phyloP scores from a whole-genome alignment of 1,140 invertebrate species.

The Drosophila subobscura region DNA sequence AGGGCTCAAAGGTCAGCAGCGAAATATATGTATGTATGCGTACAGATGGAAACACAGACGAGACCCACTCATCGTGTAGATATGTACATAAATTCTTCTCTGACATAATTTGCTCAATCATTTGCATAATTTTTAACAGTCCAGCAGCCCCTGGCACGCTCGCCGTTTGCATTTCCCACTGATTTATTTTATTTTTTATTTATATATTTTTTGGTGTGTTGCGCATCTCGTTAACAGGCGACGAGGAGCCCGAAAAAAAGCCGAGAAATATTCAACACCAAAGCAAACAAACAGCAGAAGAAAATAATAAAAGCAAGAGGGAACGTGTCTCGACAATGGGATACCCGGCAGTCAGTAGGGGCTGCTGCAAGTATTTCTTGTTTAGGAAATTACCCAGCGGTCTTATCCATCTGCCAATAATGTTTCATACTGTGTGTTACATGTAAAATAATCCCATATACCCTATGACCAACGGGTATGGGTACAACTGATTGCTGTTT shows the following conservation, averaged over 20 bases:
- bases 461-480: too few species aligned
- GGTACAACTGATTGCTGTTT: neutral
- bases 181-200: slow-evolving; percentile 45
- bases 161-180: slow-evolving; percentile 19
- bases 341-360: neutral
- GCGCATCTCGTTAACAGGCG: slow-evolving; percentile 67
- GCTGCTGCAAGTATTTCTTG: too few species aligned
- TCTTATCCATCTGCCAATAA: too few species aligned
- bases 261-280: slow-evolving; percentile 52
- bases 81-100: slow-evolving; percentile 34
- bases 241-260: slow-evolving; percentile 40
- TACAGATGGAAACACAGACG: neutral
- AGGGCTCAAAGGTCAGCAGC: slow-evolving; percentile 64
- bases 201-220: slow-evolving; percentile 44
- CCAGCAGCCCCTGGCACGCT: slow-evolving; percentile 49
- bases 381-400: too few species aligned
- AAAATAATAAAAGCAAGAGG: slow-evolving; percentile 4
- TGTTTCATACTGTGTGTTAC: too few species aligned
- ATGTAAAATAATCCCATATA: too few species aligned
- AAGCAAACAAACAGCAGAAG: slow-evolving; percentile 60
- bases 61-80: too few species aligned
- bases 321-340: neutral
- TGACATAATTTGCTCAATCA: slow-evolving; percentile 81
- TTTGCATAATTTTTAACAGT: slow-evolving; percentile 76
- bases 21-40: slow-evolving; percentile 19